Base-by-base conservation (phyloP, 2,888 invertebrate species). In the Erannis defoliaria region DNA sequence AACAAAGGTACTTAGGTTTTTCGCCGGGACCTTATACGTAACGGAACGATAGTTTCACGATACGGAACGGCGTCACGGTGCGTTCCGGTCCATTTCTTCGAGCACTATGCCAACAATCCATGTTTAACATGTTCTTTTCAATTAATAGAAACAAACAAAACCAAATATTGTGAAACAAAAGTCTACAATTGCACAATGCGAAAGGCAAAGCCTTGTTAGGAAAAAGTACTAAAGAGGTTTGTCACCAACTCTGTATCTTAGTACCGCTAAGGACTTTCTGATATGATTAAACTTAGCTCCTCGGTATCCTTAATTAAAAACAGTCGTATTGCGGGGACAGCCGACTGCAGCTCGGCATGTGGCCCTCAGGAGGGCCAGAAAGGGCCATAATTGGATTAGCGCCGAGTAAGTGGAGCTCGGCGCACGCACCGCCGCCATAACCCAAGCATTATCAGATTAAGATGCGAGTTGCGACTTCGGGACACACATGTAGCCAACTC, bases 391-490 rank as follows among this genome's bases (percentile, higher is more conserved):
- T 85, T 71, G 70, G 80, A 82, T 85, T 85, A 85, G 68, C 65
- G 66, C 72, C 74, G 75, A 78, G 78, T 76, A 72, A 76, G 70
- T 75, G 72, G 73, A 75, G 76, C 67, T 68, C 73, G 74, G 76
- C 77, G 74, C 75, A 81, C 82, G 80, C 83, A 84, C 62, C 74
- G 77, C 75, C 43, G 53, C 82, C 81, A 82, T 84, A 84, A 82
- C 83, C 77, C 72, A 75, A 75, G 77, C 83, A 81, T 84, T 84
- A 84, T 84, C 80, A 70, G 81, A 84, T 84, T 84, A 84, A 71
- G 69, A 62, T 70, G 74, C 71, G 76, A 67, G 72, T 73, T 61
- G 75, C 71, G 74, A 73, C 62, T 58, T 58, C 60, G 58, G 65
- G 68, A 69, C 71, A 66, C 68, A 74, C 67, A 73, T 76, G 72